A percentile compares a stretch with the other conserved stretches of the same genome.
Evolutionary conservation across 2,888 invertebrate genomes (phyloP).

Genomic region (Cephus nigrinus): DNA sequence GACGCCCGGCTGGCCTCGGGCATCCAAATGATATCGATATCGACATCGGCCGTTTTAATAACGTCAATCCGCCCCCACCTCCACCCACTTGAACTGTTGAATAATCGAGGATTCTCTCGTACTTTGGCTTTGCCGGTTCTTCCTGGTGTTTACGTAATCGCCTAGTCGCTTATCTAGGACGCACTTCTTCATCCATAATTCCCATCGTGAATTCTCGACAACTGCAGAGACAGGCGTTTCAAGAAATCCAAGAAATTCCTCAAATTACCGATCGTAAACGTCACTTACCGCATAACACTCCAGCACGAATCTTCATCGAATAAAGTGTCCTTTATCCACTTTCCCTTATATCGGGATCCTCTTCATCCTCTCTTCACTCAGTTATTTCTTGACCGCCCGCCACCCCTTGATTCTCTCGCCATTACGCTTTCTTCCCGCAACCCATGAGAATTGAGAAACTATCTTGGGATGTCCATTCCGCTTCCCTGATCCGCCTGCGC

Average conservation of each 20-base stretch:
- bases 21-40: neutral
- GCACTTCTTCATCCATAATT: too few species aligned
- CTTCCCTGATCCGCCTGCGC: too few species aligned
- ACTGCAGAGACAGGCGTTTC: neutral
- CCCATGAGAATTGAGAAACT: neutral
- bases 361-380: too few species aligned
- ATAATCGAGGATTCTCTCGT: neutral
- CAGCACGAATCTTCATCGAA: neutral
- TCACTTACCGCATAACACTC: neutral
- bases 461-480: neutral
- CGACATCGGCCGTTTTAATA: neutral
- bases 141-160: neutral
- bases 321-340: neutral
- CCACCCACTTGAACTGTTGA: neutral
- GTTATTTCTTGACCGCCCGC: too few species aligned
- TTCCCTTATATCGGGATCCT: neutral
- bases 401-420: too few species aligned
- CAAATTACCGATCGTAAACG: neutral
- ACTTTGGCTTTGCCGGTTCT: neutral
- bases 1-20: neutral
- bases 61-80: neutral
- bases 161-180: too few species aligned
- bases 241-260: neutral
- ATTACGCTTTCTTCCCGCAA: too few species aligned
- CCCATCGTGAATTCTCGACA: neutral